These are phyloP conservation scores for Pelusios castaneus DNA, from an alignment of 2,113 vertebrate species.

Conservation along the genomic window DNA sequence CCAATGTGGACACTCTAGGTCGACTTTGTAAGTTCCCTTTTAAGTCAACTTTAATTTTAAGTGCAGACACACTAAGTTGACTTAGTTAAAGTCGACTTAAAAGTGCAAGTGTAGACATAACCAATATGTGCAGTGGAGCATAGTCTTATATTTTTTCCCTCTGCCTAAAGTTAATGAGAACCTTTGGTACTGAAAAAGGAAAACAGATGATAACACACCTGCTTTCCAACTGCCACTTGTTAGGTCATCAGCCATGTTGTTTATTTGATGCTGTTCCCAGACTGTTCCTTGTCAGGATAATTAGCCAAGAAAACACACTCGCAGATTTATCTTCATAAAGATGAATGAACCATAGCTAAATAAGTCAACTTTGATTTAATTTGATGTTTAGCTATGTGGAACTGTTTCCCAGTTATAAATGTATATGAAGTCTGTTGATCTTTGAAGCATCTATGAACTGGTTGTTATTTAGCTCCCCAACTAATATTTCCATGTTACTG, in stretches of 20 bases:
- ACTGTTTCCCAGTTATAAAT: background rate
- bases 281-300: background rate
- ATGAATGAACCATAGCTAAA: background rate
- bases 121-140: background rate
- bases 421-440: background rate
- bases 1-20: no score
- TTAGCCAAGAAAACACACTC: background rate
- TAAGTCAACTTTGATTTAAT: background rate
- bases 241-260: background rate
- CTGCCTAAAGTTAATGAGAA: background rate
- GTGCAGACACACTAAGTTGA: no score
- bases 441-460: background rate
- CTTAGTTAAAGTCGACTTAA: no score
- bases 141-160: background rate
- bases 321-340: background rate
- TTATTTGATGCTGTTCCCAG: background rate
- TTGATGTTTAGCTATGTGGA: background rate
- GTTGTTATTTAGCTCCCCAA: background rate
- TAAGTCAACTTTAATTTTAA: no score
- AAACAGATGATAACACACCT: background rate
- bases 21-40: no score
- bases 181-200: background rate
- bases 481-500: background rate
- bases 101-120: no score
- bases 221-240: background rate